A percentile compares a stretch with the other conserved stretches of the same genome.
phyloP scores from a whole-genome alignment of 2,797 vertebrate species.

The Chelon auratus region DNA sequence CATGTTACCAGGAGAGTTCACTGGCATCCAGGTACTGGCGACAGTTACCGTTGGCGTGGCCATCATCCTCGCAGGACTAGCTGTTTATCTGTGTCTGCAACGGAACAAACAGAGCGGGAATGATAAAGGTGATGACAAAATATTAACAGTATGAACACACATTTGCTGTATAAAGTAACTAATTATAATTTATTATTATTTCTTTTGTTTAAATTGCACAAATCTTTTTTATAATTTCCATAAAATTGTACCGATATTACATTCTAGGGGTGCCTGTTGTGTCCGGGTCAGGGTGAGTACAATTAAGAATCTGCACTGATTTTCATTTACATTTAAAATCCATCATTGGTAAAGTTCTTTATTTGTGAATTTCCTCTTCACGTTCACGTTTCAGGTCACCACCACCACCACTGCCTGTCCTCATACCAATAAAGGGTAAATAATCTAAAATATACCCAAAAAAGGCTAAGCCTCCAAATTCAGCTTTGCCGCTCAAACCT shows the following conservation, averaged over 20 bases:
- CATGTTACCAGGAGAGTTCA: constrained; percentile 64
- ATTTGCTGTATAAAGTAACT: constrained; percentile 3
- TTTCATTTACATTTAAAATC: not conserved
- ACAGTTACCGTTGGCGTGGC: constrained; percentile 68
- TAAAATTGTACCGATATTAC: constrained; percentile 2
- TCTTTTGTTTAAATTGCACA: not conserved
- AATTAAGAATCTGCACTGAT: not conserved
- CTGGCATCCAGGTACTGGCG: constrained; percentile 76
- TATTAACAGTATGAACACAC: constrained; percentile 5
- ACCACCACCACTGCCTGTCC: constrained; percentile 17
- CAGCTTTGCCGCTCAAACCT: not conserved
- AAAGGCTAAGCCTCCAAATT: not conserved
- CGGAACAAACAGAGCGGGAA: constrained; percentile 54
- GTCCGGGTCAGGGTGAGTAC: constrained; percentile 63
- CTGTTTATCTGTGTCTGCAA: constrained; percentile 72
- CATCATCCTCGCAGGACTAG: constrained; percentile 67
- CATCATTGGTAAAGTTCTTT: not conserved
- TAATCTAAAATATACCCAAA: not conserved
- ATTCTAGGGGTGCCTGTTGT: constrained; percentile 55
- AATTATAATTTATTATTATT: not conserved
- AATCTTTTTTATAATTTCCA: not conserved
- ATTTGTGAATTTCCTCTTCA: not conserved
- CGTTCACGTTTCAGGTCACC: constrained; percentile 55
- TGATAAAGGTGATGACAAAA: constrained; percentile 70
- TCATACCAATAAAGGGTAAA: constrained; percentile 60